These are phyloP conservation scores for Aurelia aurita DNA, from an alignment of 30 jellyfish, hydroid and myxozoan genomes.

Conservation along the genomic window DNA sequence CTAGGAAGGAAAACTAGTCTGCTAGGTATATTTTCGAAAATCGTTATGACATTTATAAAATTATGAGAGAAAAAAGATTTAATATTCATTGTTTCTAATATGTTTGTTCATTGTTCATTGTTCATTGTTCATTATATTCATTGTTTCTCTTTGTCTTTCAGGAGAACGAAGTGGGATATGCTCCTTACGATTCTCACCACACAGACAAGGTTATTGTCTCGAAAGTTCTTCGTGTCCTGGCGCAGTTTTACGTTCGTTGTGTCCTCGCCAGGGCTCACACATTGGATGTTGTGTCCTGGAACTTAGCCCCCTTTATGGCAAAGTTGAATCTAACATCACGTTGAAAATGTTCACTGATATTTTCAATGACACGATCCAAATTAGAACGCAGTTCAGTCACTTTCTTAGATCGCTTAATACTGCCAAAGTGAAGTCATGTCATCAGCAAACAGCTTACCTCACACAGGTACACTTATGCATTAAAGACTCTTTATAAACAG, in stretches of 20 bases:
- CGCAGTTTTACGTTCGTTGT: constrained; percentile 40
- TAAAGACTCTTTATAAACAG: too few relatives aligned
- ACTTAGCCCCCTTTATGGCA: constrained; percentile 1
- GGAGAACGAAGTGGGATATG: constrained; percentile 15
- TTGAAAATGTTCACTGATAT: constrained; percentile 21
- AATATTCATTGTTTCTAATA: too few relatives aligned
- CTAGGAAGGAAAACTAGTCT: too few relatives aligned
- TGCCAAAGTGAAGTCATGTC: constrained; percentile 45
- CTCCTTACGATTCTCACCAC: constrained; percentile 32
- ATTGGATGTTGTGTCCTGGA: constrained; percentile 61
- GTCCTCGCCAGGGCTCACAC: not conserved
- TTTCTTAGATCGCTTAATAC: constrained; percentile 10
- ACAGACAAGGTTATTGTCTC: constrained; percentile 52
- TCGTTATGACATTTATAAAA: too few relatives aligned
- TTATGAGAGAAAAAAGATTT: too few relatives aligned
- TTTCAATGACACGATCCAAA: constrained; percentile 41
- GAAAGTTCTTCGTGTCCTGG: constrained; percentile 63
- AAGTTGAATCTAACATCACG: constrained; percentile 14
- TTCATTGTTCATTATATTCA: too few relatives aligned
- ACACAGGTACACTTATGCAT: constrained; percentile 43
- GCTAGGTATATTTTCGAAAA: too few relatives aligned
- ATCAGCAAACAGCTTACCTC: constrained; percentile 53
- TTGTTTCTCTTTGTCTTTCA: constrained; percentile 5
- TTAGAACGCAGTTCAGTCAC: constrained; percentile 6
- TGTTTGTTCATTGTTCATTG: too few relatives aligned